Base-by-base conservation (phyloP, 2,113 vertebrate genomes). In the Callipepla squamata region DNA sequence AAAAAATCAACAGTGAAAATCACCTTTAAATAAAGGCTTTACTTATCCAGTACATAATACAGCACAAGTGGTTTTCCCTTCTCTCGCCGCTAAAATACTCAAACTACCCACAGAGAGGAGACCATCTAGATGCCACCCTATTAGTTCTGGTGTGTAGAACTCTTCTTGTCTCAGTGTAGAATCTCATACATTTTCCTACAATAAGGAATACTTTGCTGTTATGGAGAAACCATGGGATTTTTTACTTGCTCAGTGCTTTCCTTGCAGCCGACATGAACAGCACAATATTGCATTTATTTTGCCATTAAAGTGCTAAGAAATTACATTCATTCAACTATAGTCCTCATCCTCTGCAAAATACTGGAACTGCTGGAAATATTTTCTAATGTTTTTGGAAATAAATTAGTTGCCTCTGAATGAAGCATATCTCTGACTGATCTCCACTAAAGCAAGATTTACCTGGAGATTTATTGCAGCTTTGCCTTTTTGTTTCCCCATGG, bases 381-480 rank as follows among this genome's bases (percentile, higher is more conserved):
- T 96, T 89, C 84, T 91, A 7, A 92, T 80, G 7, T 47, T 36
- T 87, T 92, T 74, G 61, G 51, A 69, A 93, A 89, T 84, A 96
- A 92, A 94, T 94, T 92, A 94, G 75, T 80, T 89, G 59, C 61
- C 44, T 94, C 59, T 59, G 72, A 95, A 87, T 92, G 92, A 95
- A 92, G 57, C 68, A 89, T 93, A 65, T 67, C 80, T 87, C 83
- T 90, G 73, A 90, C 82, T 94, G 89, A 96, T 96, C 92, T 95
- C 72, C 65, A 79, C 74, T 92, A 74, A 53, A 85, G 80, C 67
- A 90, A 93, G 85, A 95, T 94, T 94, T 97, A 95, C 83, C 93
- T 96, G 87, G 70, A 96, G 94, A 97, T 95, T 96, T 96, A 96
- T 96, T 92, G 59, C 92, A 90, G 75, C 72, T 95, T 97, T 5